Evolutionary conservation across 2,113 vertebrate species (phyloP).

Genomic region (Oreochromis niloticus): DNA sequence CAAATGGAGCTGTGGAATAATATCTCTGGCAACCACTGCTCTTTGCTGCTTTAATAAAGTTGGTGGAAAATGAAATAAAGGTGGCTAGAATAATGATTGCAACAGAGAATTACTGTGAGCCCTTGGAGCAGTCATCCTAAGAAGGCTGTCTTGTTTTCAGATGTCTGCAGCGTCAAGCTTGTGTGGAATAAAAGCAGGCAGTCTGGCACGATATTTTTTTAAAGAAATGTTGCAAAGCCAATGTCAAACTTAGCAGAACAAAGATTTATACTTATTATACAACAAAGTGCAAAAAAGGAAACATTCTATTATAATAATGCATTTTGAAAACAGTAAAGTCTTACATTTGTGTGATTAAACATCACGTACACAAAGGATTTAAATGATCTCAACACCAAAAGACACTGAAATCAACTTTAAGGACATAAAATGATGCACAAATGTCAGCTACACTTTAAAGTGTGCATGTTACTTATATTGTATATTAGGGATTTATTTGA

Average conservation of each 20-base stretch:
- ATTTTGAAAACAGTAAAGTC: neutral
- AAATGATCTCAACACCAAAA: neutral
- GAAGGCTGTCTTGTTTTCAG: constrained; percentile 24
- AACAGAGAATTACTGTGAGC: constrained; percentile 16
- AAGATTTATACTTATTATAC: neutral
- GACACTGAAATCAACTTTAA: neutral
- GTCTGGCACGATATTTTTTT: neutral
- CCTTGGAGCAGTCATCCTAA: constrained; percentile 29
- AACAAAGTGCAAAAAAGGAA: neutral
- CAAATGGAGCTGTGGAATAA: constrained; percentile 37
- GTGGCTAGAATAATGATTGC: constrained; percentile 56
- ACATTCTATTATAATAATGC: neutral
- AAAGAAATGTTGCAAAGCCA: neutral
- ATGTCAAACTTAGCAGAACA: neutral
- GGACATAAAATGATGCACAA: neutral
- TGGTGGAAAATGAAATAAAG: constrained; percentile 36
- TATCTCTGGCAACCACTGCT: constrained; percentile 44
- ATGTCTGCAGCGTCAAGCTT: neutral
- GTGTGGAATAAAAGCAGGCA: neutral
- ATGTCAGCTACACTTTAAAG: neutral
- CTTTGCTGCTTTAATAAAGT: constrained; percentile 43
- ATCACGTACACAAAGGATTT: neutral
- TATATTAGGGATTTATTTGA: neutral
- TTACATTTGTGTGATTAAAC: neutral
- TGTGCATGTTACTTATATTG: neutral